phyloP scores from a whole-genome alignment of 53 echinoderm and acorn worm species.

The Zoroaster sp. region DNA sequence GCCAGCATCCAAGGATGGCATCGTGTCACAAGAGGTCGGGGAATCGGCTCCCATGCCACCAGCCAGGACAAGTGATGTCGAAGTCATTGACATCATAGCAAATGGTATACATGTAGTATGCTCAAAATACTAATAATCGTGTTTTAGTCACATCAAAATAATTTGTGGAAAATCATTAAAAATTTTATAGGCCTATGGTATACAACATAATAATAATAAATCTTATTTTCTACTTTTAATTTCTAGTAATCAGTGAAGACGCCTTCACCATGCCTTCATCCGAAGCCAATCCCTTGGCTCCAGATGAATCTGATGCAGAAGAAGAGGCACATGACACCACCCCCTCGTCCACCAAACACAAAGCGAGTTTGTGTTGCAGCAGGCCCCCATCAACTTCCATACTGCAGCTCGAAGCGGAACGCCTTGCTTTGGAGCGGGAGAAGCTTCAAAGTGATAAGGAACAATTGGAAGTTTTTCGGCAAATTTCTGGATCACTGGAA shows the following conservation, averaged over 20 bases:
- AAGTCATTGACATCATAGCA: neutral
- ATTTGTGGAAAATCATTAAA: neutral
- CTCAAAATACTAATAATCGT: neutral
- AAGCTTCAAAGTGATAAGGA: neutral
- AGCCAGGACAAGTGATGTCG: neutral
- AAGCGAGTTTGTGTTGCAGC: no score
- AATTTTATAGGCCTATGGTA: neutral
- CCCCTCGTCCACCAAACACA: neutral
- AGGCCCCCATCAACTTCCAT: neutral
- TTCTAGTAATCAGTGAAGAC: neutral
- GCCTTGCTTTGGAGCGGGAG: neutral
- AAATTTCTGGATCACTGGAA: constrained; percentile 9
- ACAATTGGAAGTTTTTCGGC: neutral
- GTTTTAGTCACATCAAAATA: neutral
- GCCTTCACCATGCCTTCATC: neutral
- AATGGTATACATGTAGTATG: constrained; percentile 1
- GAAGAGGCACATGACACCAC: neutral
- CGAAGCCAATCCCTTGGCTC: no score
- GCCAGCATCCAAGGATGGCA: constrained; percentile 11
- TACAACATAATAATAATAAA: neutral
- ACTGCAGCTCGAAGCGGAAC: neutral
- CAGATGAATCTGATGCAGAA: neutral
- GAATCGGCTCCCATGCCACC: neutral
- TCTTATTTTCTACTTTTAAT: neutral
- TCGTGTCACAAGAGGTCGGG: neutral